These are phyloP conservation scores for Sussaba pulchella DNA, from an alignment of 2,888 invertebrate genomes.

Conservation along the genomic window DNA sequence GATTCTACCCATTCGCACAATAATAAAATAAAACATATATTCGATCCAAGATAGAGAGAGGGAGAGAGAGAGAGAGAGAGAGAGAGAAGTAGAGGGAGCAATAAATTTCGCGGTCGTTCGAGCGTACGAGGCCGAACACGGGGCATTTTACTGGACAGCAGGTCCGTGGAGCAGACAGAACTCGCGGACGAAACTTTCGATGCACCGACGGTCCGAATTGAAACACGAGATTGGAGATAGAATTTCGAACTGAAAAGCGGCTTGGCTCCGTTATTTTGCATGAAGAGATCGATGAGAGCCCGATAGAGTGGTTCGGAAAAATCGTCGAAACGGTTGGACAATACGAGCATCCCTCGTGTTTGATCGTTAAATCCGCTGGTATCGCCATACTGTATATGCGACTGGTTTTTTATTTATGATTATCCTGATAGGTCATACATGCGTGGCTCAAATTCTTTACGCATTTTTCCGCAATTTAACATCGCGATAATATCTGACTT, in stretches of 20 bases:
- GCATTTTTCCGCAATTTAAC: background rate
- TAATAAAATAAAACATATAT: no score
- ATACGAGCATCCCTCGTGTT: background rate
- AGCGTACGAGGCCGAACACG: conserved; percentile 46
- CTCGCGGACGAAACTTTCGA: conserved; percentile 22
- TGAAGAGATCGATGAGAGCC: conserved; percentile 19
- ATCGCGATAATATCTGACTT: no score
- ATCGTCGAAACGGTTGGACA: background rate
- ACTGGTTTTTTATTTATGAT: conserved; percentile 12
- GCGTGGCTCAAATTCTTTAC: background rate
- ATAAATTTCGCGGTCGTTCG: conserved; percentile 42
- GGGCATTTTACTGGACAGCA: background rate
- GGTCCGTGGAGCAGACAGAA: background rate
- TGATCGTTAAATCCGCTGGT: conserved; percentile 1
- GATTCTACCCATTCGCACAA: no score
- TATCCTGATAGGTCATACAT: background rate
- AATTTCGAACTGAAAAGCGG: background rate
- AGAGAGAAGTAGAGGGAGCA: background rate
- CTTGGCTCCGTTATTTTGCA: conserved; percentile 7
- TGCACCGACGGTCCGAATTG: conserved; percentile 31
- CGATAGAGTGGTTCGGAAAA: conserved; percentile 13
- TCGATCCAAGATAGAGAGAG: no score
- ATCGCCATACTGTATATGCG: background rate
- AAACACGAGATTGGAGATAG: conserved; percentile 52
- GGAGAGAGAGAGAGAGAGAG: background rate